phyloP scores from a whole-genome alignment of 2,888 invertebrate genomes.

The Zygogramma bicolorata region DNA sequence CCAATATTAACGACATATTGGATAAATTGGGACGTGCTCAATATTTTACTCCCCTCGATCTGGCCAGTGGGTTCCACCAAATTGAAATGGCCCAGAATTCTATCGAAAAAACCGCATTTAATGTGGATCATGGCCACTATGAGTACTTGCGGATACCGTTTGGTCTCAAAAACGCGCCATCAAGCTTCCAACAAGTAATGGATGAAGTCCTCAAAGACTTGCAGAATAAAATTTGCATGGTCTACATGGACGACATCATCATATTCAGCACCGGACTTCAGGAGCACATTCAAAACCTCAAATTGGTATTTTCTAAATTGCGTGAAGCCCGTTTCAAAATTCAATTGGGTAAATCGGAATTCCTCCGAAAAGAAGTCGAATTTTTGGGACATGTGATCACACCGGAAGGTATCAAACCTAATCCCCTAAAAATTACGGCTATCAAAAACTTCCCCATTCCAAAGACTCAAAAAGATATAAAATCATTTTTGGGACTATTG shows the following conservation, averaged over 20 bases:
- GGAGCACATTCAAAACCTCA: slow-evolving; percentile 54
- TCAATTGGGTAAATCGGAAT: slow-evolving; percentile 42
- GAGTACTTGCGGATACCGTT: slow-evolving; percentile 29
- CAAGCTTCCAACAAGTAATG: slow-evolving; percentile 33
- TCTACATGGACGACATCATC: slow-evolving; percentile 23
- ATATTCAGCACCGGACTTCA: slow-evolving; percentile 18
- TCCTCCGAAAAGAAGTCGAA: slow-evolving; percentile 37
- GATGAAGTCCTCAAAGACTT: no score
- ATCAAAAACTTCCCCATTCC: slow-evolving; percentile 43
- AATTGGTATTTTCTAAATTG: slow-evolving; percentile 8
- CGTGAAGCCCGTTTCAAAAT: slow-evolving; percentile 32
- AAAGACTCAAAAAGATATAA: slow-evolving; percentile 48
- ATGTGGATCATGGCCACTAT: no score
- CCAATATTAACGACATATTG: slow-evolving; percentile 23
- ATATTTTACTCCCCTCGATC: slow-evolving; percentile 19
- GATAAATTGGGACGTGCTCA: slow-evolving; percentile 18
- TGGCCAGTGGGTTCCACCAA: no score
- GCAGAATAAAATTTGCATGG: slow-evolving; percentile 21
- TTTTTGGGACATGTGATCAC: slow-evolving; percentile 40
- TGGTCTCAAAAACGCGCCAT: slow-evolving; percentile 33
- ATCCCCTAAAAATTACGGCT: slow-evolving; percentile 42
- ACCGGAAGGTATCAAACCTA: no score
- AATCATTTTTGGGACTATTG: slow-evolving; percentile 40
- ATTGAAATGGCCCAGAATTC: slow-evolving; percentile 27
- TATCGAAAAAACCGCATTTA: slow-evolving; percentile 33